phyloP scores from a whole-genome alignment of 1,140 invertebrate genomes.

The Temnothorax longispinosus region DNA sequence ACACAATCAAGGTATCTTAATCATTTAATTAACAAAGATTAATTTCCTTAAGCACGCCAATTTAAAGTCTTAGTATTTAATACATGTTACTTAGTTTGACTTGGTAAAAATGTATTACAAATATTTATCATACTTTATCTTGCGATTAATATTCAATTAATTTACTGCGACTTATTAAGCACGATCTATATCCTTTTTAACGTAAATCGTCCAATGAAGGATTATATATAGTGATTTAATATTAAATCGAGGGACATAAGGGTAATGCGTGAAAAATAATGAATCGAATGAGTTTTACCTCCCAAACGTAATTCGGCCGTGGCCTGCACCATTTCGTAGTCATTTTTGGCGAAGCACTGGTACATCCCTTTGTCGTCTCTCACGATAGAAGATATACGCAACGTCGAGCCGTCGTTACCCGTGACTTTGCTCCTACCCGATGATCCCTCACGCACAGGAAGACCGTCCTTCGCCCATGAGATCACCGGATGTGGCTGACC shows the following conservation, averaged over 20 bases:
- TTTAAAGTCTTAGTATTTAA: background rate
- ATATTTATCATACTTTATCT: background rate
- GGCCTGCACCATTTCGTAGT: conserved; percentile 94
- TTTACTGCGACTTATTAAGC: background rate
- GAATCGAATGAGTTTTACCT: conserved; percentile 87
- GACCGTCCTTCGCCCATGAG: conserved; percentile 94
- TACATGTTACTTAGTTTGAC: background rate
- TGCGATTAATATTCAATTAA: background rate
- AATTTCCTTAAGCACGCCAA: background rate
- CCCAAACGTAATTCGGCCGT: conserved; percentile 93
- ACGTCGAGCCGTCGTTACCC: conserved; percentile 79
- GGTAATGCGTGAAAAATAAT: background rate
- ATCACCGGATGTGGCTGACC: conserved; percentile 93
- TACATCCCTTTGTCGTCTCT: conserved; percentile 95
- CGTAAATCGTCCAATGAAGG: background rate
- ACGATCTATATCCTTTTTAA: background rate
- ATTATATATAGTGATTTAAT: background rate
- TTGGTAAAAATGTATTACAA: too few species aligned
- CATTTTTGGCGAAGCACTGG: conserved; percentile 95
- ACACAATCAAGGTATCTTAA: background rate
- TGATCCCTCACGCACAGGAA: conserved; percentile 88
- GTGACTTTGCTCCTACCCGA: conserved; percentile 82
- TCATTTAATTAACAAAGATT: background rate
- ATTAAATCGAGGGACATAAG: background rate
- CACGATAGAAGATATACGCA: conserved; percentile 89